phyloP scores from a whole-genome alignment of 2,797 vertebrate species.

The Danio tinwini region DNA sequence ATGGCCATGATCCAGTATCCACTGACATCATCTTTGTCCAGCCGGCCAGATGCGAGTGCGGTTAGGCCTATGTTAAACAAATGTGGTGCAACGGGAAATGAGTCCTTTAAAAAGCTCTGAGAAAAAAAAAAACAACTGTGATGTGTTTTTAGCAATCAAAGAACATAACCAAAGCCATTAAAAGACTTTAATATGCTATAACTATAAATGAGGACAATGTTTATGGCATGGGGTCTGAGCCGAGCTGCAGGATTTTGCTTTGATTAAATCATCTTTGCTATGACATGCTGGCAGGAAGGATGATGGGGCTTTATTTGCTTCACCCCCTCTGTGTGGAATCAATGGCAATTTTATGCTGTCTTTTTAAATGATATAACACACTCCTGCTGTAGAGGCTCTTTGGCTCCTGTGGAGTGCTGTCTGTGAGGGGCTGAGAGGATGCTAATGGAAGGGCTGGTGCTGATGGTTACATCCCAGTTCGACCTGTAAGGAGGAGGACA shows the following conservation, averaged over 20 bases:
- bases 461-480: constrained; percentile 37
- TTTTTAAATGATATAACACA: constrained; percentile 54
- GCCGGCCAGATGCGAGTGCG: constrained; percentile 84
- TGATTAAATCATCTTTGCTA: constrained; percentile 58
- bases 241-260: constrained; percentile 55
- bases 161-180: constrained; percentile 64
- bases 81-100: constrained; percentile 78
- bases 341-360: constrained; percentile 58
- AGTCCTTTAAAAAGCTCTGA: constrained; percentile 68
- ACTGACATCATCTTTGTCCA: constrained; percentile 78
- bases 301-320: constrained; percentile 47
- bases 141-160: constrained; percentile 69
- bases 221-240: constrained; percentile 60
- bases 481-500: constrained; percentile 30
- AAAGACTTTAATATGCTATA: constrained; percentile 69
- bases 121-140: constrained; percentile 53
- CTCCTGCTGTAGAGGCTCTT: constrained; percentile 41
- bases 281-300: constrained; percentile 56
- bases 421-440: constrained; percentile 45
- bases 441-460: constrained; percentile 43
- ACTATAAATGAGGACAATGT: constrained; percentile 65
- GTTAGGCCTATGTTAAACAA: constrained; percentile 78
- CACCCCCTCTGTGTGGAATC: constrained; percentile 52
- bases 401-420: constrained; percentile 40
- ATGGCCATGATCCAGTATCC: constrained; percentile 67